A percentile compares a stretch with the other conserved stretches of the same genome.
phyloP scores from a whole-genome alignment of 1,140 invertebrate genomes.

The Acyrthosiphon pisum region DNA sequence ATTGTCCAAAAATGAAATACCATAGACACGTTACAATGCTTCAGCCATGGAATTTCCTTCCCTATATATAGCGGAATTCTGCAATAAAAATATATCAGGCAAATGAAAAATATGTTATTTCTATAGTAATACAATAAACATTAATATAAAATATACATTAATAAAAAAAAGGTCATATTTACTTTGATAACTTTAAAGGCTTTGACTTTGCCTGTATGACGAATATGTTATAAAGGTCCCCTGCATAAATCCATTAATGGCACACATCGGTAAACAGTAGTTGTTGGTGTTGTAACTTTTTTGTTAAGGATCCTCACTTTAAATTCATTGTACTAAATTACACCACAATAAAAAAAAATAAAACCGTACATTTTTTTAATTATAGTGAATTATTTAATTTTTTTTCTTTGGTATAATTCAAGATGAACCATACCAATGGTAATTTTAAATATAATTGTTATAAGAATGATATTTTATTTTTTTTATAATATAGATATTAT shows the following conservation, averaged over 20 bases:
- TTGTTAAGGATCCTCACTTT: conserved; percentile 97
- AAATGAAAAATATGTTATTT: background rate
- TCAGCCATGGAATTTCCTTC: conserved; percentile 96
- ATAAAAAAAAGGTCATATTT: conserved; percentile 26
- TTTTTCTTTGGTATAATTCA: background rate
- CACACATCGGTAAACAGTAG: conserved; percentile 96
- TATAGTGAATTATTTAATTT: background rate
- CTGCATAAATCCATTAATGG: conserved; percentile 96
- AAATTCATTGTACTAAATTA: conserved; percentile 84
- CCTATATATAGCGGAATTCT: conserved; percentile 84
- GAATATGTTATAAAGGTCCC: conserved; percentile 96
- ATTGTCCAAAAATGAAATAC: conserved; percentile 95
- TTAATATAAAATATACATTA: too few relatives aligned
- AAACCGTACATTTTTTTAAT: background rate
- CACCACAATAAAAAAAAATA: conserved; percentile 58
- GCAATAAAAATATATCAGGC: background rate
- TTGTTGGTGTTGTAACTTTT: conserved; percentile 91
- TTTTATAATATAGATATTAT: too few relatives aligned
- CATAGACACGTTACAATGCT: conserved; percentile 92
- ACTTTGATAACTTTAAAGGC: conserved; percentile 92
- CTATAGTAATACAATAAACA: too few relatives aligned
- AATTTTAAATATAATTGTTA: too few relatives aligned
- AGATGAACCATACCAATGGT: background rate
- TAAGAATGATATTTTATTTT: too few relatives aligned
- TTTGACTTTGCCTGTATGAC: conserved; percentile 97